phyloP scores from a whole-genome alignment of 2,888 invertebrate genomes.

The Nipponacmea schrenckii region DNA sequence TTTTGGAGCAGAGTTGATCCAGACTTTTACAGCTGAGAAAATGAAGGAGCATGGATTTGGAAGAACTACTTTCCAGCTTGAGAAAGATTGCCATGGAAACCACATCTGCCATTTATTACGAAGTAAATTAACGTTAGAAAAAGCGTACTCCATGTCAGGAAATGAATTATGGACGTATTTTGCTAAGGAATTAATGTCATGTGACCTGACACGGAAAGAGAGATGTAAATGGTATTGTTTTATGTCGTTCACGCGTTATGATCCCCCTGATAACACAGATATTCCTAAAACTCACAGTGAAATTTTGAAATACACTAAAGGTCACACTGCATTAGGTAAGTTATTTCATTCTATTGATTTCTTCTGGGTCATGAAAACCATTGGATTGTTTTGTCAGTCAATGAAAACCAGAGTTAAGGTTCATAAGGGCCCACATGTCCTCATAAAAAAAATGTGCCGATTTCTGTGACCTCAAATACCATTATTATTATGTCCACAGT shows the following conservation, averaged over 20 bases:
- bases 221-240: conserved; percentile 87
- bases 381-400: neutral
- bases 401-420: neutral
- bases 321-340: conserved; percentile 87
- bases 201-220: conserved; percentile 68
- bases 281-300: conserved; percentile 68
- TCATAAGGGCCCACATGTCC: neutral
- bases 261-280: conserved; percentile 72
- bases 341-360: neutral
- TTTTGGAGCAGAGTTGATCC: conserved; percentile 81
- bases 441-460: too few relatives aligned
- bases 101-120: conserved; percentile 79
- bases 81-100: conserved; percentile 73
- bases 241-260: conserved; percentile 85
- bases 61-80: conserved; percentile 84
- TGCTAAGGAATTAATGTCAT: conserved; percentile 83
- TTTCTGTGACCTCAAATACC: too few relatives aligned
- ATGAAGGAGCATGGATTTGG: conserved; percentile 81
- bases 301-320: conserved; percentile 69
- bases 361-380: neutral
- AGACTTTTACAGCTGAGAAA: conserved; percentile 88
- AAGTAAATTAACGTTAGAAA: conserved; percentile 77
- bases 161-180: conserved; percentile 86
- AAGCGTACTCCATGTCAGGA: conserved; percentile 78
- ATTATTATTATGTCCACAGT: too few relatives aligned